phyloP scores from a whole-genome alignment of 2,888 invertebrate species.

The Heteromurus nitidus region DNA sequence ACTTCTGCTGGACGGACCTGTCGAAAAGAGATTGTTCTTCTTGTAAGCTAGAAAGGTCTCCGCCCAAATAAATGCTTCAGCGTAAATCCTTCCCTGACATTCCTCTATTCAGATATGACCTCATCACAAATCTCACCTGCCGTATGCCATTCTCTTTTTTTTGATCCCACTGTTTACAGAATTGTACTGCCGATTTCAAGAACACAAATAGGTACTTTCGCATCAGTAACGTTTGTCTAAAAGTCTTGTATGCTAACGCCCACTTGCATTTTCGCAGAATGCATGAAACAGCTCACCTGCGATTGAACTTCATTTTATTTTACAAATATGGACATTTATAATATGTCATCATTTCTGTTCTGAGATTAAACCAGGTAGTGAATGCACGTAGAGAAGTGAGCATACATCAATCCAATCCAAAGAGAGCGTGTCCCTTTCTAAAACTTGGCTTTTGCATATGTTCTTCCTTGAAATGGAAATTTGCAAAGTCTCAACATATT shows the following conservation, averaged over 20 bases:
- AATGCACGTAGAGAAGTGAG: neutral
- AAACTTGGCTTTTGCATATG: slow-evolving; percentile 8
- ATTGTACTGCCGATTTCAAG: neutral
- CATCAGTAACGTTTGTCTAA: neutral
- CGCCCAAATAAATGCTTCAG: slow-evolving; percentile 13
- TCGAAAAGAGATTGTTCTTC: slow-evolving; percentile 3
- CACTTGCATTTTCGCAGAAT: slow-evolving; percentile 27
- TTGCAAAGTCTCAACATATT: neutral
- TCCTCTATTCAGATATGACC: slow-evolving; percentile 1
- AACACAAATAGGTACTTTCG: neutral
- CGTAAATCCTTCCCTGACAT: neutral
- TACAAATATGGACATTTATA: neutral
- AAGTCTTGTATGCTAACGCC: slow-evolving; percentile 33
- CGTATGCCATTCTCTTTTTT: slow-evolving; percentile 32
- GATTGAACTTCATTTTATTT: neutral
- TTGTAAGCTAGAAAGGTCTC: neutral
- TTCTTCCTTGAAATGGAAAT: slow-evolving; percentile 24
- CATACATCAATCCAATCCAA: slow-evolving; percentile 1
- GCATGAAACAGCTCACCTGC: neutral
- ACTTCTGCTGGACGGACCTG: slow-evolving; percentile 13
- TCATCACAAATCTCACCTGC: slow-evolving; percentile 5
- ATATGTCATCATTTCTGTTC: neutral
- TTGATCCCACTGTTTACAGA: neutral
- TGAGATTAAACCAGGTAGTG: slow-evolving; percentile 51
- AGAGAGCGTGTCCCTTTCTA: slow-evolving; percentile 14